Conservation (phyloP, 2,113 vertebrate genomes). For the Podarcis cretensis region DNA sequence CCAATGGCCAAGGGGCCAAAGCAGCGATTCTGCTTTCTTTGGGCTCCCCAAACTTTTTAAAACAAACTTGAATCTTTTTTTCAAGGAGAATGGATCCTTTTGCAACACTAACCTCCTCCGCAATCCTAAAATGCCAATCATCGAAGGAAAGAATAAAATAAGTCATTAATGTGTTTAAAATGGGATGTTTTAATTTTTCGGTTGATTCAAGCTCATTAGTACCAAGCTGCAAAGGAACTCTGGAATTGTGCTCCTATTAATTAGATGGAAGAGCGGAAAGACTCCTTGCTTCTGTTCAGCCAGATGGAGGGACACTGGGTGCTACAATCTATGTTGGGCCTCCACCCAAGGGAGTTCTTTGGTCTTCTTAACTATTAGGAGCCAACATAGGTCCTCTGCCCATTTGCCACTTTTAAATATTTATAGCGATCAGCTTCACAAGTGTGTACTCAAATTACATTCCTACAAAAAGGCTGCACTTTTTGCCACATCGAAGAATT, state of each 20-base stretch:
- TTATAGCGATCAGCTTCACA: constrained; percentile 46
- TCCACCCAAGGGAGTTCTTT: constrained; percentile 61
- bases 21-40: constrained; percentile 53
- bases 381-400: constrained; percentile 36
- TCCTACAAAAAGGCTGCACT: constrained; percentile 47
- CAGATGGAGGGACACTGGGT: constrained; percentile 61
- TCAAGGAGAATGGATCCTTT: constrained; percentile 61
- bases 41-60: constrained; percentile 10
- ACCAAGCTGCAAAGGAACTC: constrained; percentile 71
- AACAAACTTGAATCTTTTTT: constrained; percentile 49
- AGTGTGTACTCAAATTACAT: constrained; percentile 59
- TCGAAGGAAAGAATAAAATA: constrained; percentile 69
- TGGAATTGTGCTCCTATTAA: constrained; percentile 77
- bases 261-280: constrained; percentile 70
- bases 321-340: constrained; percentile 50
- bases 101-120: constrained; percentile 58
- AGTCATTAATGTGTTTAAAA: constrained; percentile 77
- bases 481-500: constrained; percentile 56
- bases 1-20: constrained; percentile 46
- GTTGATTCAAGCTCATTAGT: constrained; percentile 74
- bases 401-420: constrained; percentile 65
- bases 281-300: constrained; percentile 52
- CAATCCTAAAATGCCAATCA: constrained; percentile 75
- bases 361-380: constrained; percentile 45
- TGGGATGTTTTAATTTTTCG: constrained; percentile 72